Conservation (phyloP, 2,888 invertebrate genomes). For the Eupeodes latifasciatus region DNA sequence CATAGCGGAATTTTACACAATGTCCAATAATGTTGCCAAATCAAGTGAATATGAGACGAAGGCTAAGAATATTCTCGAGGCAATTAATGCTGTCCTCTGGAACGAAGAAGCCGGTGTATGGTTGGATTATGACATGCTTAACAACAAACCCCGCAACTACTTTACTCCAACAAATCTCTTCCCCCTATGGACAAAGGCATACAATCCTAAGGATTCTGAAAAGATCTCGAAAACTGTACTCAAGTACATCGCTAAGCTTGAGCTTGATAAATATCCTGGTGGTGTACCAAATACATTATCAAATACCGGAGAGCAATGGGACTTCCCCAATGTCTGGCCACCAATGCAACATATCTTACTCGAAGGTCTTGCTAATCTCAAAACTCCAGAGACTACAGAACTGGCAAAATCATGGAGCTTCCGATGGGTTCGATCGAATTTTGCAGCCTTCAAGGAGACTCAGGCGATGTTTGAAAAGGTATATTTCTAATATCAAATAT, state of each 20-base stretch:
- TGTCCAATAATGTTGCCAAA: slow-evolving; percentile 86
- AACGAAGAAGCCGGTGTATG: slow-evolving; percentile 93
- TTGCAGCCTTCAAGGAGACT: slow-evolving; percentile 89
- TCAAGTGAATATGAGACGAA: slow-evolving; percentile 87
- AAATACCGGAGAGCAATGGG: slow-evolving; percentile 94
- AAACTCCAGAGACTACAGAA: slow-evolving; percentile 87
- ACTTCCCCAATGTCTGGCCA: slow-evolving; percentile 97
- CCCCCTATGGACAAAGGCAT: slow-evolving; percentile 93
- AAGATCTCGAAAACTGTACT: slow-evolving; percentile 87
- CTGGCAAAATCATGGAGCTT: slow-evolving; percentile 90
- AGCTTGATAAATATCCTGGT: slow-evolving; percentile 88
- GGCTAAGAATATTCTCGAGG: slow-evolving; percentile 87
- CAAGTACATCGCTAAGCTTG: slow-evolving; percentile 88
- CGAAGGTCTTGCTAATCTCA: slow-evolving; percentile 89
- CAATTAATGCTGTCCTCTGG: slow-evolving; percentile 89
- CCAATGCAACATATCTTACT: slow-evolving; percentile 94
- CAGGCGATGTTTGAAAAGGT: slow-evolving; percentile 94
- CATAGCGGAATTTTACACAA: slow-evolving; percentile 88
- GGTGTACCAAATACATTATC: slow-evolving; percentile 92
- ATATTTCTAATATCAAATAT: slow-evolving; percentile 68
- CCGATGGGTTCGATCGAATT: slow-evolving; percentile 93
- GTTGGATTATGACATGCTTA: slow-evolving; percentile 93
- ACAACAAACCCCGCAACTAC: slow-evolving; percentile 88
- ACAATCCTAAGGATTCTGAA: slow-evolving; percentile 86
- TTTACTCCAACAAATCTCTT: slow-evolving; percentile 92